Conservation (phyloP, 2,797 vertebrate genomes). For the Sebastolobus altivelis region DNA sequence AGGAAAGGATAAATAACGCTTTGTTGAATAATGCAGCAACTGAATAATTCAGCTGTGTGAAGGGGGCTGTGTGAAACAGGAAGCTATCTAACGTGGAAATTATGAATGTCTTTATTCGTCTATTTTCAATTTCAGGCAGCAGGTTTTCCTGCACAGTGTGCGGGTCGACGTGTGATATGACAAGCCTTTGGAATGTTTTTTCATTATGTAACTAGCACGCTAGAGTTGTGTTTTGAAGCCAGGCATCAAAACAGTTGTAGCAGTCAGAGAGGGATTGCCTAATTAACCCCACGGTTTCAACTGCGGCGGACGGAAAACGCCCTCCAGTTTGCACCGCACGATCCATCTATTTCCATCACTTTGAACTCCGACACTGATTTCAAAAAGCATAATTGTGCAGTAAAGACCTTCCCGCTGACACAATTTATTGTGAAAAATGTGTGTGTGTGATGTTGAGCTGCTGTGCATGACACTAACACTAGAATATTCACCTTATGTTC, state of each 20-base stretch:
- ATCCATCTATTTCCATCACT: neutral
- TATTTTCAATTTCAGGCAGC: slow-evolving; percentile 19
- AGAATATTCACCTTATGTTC: too few species aligned
- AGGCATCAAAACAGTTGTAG: slow-evolving; percentile 16
- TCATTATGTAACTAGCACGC: slow-evolving; percentile 17
- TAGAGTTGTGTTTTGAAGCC: slow-evolving; percentile 19
- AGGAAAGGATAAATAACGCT: slow-evolving; percentile 71
- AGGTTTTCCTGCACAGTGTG: neutral
- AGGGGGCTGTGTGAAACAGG: slow-evolving; percentile 13
- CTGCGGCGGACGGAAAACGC: neutral
- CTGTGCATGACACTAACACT: too few species aligned
- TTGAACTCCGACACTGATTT: neutral
- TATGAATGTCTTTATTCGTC: slow-evolving; percentile 41
- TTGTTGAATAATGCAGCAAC: slow-evolving; percentile 76
- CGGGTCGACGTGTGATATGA: slow-evolving; percentile 19
- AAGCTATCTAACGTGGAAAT: slow-evolving; percentile 44
- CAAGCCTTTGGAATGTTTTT: slow-evolving; percentile 11
- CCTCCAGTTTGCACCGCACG: neutral
- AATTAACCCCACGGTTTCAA: slow-evolving; percentile 30
- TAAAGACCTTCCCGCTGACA: slow-evolving; percentile 6
- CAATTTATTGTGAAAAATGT: neutral
- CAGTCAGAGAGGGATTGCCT: neutral
- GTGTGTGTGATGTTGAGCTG: neutral
- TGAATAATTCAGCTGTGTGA: slow-evolving; percentile 68
- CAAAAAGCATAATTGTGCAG: slow-evolving; percentile 19